Conservation (phyloP, 2,113 vertebrate genomes). For the Struthidea cinerea region DNA sequence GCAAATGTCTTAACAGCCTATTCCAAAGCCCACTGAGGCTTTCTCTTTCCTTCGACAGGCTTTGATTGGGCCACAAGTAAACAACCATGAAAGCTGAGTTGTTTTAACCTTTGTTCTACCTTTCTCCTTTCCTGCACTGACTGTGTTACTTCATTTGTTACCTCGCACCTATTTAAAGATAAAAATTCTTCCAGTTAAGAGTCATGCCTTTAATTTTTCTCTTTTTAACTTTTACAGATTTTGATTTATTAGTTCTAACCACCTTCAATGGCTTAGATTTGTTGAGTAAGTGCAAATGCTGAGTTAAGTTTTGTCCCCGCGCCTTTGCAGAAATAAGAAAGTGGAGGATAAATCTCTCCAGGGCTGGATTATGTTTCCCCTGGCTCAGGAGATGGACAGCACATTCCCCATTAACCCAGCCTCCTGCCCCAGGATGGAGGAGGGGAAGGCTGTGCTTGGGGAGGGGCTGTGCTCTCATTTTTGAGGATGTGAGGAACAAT, state of each 20-base stretch:
- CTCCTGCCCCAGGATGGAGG: not conserved
- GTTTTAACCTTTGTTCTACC: not conserved
- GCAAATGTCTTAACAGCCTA: slow-evolving; percentile 36
- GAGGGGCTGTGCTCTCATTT: not conserved
- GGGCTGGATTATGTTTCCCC: not conserved
- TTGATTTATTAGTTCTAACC: not conserved
- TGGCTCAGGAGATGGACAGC: not conserved
- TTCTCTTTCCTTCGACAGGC: not conserved
- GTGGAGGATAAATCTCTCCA: not conserved
- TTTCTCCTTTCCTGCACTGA: not conserved
- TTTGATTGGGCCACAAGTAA: not conserved
- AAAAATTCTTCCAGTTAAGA: not conserved
- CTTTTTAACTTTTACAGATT: not conserved
- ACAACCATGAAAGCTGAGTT: not conserved
- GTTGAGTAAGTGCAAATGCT: not conserved
- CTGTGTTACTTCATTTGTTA: not conserved
- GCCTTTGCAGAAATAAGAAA: not conserved
- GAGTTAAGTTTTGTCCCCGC: not conserved
- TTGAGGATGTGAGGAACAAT: not conserved
- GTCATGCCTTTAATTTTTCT: not conserved
- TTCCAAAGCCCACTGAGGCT: slow-evolving; percentile 24
- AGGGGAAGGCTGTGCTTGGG: not conserved
- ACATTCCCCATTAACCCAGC: not conserved
- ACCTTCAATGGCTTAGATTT: not conserved
- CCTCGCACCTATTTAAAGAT: not conserved